Evolutionary conservation across 1,140 invertebrate genomes (phyloP), one percentile per base, ranked within the genome.

Genomic region (Theocolax elegans): DNA sequence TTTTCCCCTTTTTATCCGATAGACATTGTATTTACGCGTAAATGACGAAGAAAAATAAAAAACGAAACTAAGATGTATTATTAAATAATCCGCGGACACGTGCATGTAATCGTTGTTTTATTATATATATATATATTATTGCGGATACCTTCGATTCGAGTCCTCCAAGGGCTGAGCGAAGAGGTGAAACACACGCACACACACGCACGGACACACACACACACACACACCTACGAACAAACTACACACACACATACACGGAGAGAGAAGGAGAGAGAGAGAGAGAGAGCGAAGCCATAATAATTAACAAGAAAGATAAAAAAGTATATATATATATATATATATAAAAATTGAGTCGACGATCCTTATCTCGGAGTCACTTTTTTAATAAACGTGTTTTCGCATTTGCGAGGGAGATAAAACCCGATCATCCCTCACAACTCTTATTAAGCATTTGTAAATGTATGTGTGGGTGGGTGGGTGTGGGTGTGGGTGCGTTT

Each of bases 401-500:
- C 15, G 10, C 15, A 15, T 15, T 12, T 49, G 1, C 10, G 13
- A 40, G 44, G n/a, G 48, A 60, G 51, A 48, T n/a, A 10, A 62
- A 40, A 68, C 59, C 63, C 67, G 49, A n/a, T 35, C 10, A 35
- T 35, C 49, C 51, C 62, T 60, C 59, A 31, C 8, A 40, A 54
- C 64, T 64, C 49, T 70, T 70, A 64, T 64, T 64, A 70, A 64
- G 60, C 68, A 64, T 64, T 70, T 58, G 66, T 68, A 72, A 35
- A 64, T 73, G 38, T 67, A 48, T 27, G 29, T 19, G 21, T 40
- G 54, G 58, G 46, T 35, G 62, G 10, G 29, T 17, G 66, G 40
- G 15, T 46, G n/a, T 17, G 13, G 6, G 10, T 6, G 23, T 58
- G 10, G 2, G 9, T 19, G n/a, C n/a, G n/a, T n/a, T n/a, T n/a